Percentiles rank a stretch among this genome's conserved stretches.
These are phyloP conservation scores for Galaxias olidus DNA, from an alignment of 2,797 vertebrate species.

Conservation along the genomic window DNA sequence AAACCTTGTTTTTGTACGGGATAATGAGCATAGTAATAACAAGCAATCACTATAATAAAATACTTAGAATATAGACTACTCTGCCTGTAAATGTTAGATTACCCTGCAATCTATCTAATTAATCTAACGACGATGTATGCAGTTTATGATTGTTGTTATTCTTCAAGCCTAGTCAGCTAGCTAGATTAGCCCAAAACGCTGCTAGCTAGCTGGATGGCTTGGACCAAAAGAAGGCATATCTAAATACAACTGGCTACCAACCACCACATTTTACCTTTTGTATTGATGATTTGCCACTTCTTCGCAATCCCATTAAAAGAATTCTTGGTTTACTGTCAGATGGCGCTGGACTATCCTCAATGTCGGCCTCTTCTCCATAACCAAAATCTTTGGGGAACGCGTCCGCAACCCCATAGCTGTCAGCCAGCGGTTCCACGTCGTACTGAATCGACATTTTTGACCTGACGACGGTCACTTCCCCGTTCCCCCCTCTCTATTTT, in stretches of 20 bases:
- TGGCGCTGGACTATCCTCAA: slow-evolving; percentile 80
- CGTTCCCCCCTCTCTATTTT: slow-evolving; percentile 46
- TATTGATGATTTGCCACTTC: slow-evolving; percentile 98
- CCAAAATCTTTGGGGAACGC: slow-evolving; percentile 97
- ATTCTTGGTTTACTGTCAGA: slow-evolving; percentile 95
- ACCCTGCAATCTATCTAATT: too few relatives aligned
- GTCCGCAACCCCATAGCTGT: slow-evolving; percentile 89
- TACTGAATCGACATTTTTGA: slow-evolving; percentile 93
- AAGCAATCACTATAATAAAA: too few relatives aligned
- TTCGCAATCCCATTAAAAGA: slow-evolving; percentile 92
- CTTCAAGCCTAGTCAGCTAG: neutral
- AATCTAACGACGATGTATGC: neutral
- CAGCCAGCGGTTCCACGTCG: slow-evolving; percentile 85
- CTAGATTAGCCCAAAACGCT: neutral
- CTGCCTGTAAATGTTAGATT: too few relatives aligned
- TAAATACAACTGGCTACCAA: neutral
- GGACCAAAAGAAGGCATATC: neutral
- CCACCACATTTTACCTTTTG: slow-evolving; percentile 85
- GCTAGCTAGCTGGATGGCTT: neutral
- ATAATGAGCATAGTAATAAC: too few relatives aligned
- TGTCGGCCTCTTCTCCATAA: slow-evolving; percentile 93
- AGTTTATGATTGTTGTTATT: neutral
- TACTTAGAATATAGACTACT: too few relatives aligned
- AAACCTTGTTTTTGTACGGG: too few relatives aligned
- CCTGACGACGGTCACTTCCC: slow-evolving; percentile 65